phyloP scores from a whole-genome alignment of 2,888 invertebrate species.

The Exephanes ischioxanthus region DNA sequence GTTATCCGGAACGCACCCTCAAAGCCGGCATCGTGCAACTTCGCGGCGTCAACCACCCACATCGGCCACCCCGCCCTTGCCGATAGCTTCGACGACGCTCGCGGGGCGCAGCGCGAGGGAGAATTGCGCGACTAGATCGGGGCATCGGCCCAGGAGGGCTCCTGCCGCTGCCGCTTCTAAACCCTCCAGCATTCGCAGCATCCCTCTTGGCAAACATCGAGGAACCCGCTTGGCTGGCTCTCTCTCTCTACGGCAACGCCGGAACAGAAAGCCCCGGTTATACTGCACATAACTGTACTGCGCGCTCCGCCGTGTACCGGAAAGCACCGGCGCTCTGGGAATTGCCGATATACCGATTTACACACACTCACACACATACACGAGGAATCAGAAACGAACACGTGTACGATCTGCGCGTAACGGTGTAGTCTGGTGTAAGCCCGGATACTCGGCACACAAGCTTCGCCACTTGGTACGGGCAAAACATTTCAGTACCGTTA shows the following conservation, averaged over 20 bases:
- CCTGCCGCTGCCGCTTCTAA: slow-evolving; percentile 74
- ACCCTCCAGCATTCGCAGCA: slow-evolving; percentile 76
- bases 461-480: background rate
- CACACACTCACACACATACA: background rate
- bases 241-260: slow-evolving; percentile 69
- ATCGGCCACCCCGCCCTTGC: slow-evolving; percentile 39
- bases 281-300: slow-evolving; percentile 47
- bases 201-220: slow-evolving; percentile 81
- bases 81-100: slow-evolving; percentile 50
- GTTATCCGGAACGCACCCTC: slow-evolving; percentile 71
- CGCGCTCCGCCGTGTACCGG: slow-evolving; percentile 9
- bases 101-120: slow-evolving; percentile 39
- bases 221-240: slow-evolving; percentile 60
- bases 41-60: slow-evolving; percentile 64
- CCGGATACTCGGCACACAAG: slow-evolving; percentile 4
- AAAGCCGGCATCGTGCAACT: slow-evolving; percentile 72
- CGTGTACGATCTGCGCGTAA: background rate
- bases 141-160: slow-evolving; percentile 60
- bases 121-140: slow-evolving; percentile 33
- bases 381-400: background rate
- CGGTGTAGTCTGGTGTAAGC: background rate
- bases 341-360: slow-evolving; percentile 54
- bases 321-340: slow-evolving; percentile 12
- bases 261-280: slow-evolving; percentile 76
- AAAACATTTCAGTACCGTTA: slow-evolving; percentile 7